Base-by-base conservation (phyloP, 1,140 invertebrate species). In the Drosophila funebris region DNA sequence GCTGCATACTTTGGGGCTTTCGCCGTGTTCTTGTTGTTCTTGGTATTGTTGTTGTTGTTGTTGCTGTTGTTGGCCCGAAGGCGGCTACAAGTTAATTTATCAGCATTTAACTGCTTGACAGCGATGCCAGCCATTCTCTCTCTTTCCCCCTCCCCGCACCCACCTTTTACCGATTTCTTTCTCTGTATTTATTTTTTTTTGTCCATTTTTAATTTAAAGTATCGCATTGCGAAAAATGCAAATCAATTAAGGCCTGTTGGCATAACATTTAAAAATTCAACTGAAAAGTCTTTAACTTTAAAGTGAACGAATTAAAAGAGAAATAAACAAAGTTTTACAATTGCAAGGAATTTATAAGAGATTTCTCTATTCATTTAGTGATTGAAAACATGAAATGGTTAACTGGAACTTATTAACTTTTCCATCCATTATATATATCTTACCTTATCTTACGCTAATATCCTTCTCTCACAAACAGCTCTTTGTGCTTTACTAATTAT, bases 61-160 rank as follows among this genome's bases (percentile, higher is more conserved):
- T 22, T 39, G 14, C 27, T 24, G 7, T 48, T 11, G 29, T 31
- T 29, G 37, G 31, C 54, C 18, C 16, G 29, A 36, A 22, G 68
- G 68, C 63, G 50, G 66, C 68, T 77, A 61, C 71, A 76, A 87
- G 83, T 88, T 87, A 88, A 87, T 87, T 87, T 87, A 88, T 87
- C 83, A 87, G 83, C 83, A 79, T 87, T 85, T 85, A 85, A 85
- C 76, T 74, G 82, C 74, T 68, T 87, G 82, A 85, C 78, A 87
- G 67, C 77, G 48, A 43, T 46, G 50, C 31, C 56, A 52, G 50
- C 18, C 9, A 46, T 66, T 69, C 63, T 43, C 29, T 63, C 8
- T 39, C 11, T 18, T 13, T n/a, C 22, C 6, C 22, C 27, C 20
- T 24, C 22, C n/a, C n/a, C n/a, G n/a, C n/a, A n/a, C n/a, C n/a